Evolutionary conservation across 2,113 vertebrate genomes (phyloP).

Genomic region (Butorides virescens): DNA sequence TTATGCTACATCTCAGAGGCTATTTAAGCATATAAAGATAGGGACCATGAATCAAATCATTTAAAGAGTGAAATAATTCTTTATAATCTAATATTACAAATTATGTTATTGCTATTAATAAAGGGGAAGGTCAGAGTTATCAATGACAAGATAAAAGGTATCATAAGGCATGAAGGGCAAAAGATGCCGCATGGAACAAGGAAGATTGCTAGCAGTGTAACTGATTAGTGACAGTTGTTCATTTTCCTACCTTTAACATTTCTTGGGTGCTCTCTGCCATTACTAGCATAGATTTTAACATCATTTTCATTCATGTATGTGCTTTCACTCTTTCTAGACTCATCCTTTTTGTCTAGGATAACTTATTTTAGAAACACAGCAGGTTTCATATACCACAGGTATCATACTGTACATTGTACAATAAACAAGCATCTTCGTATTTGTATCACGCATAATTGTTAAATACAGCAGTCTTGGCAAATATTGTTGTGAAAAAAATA

Average conservation of each 20-base stretch:
- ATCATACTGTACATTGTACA: rapidly evolving
- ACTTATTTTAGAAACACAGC: background rate
- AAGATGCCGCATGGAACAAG: background rate
- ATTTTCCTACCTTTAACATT: background rate
- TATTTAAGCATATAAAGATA: background rate
- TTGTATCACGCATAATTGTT: rapidly evolving
- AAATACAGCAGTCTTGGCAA: background rate
- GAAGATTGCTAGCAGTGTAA: background rate
- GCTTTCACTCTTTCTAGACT: background rate
- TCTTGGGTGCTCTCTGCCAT: background rate
- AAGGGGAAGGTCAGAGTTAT: background rate
- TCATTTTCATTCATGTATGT: background rate
- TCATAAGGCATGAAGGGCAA: background rate
- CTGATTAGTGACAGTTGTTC: background rate
- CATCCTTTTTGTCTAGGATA: background rate
- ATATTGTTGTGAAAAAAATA: background rate
- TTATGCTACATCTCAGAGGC: background rate
- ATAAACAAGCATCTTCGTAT: background rate
- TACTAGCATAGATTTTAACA: background rate
- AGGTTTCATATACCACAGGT: background rate
- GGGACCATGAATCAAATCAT: background rate
- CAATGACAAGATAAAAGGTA: background rate
- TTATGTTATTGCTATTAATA: background rate
- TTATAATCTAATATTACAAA: background rate
- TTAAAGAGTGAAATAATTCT: background rate